phyloP scores from a whole-genome alignment of 2,888 invertebrate species.

The Linhomoeus sp. region DNA sequence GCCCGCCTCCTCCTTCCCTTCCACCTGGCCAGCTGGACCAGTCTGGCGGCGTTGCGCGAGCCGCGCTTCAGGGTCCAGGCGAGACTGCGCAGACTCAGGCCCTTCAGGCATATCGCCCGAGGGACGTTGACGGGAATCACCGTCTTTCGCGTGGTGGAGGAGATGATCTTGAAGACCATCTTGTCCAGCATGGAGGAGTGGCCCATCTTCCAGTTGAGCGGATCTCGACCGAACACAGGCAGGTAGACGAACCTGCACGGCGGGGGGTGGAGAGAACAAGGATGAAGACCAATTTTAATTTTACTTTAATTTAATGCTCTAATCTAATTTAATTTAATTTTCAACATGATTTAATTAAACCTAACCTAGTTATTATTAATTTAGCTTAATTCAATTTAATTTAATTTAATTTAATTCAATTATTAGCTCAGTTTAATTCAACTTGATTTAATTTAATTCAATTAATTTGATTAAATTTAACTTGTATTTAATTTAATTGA shows the following conservation, averaged over 20 bases:
- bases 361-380: too few species aligned
- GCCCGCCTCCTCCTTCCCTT: not conserved
- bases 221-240: constrained; percentile 17
- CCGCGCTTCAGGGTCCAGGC: constrained; percentile 3
- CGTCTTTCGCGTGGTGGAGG: constrained; percentile 7
- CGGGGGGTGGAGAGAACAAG: too few species aligned
- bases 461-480: too few species aligned
- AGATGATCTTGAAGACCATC: constrained; percentile 4
- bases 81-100: constrained; percentile 10
- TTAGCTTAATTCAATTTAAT: too few species aligned
- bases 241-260: constrained; percentile 11
- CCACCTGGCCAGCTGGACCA: constrained; percentile 1
- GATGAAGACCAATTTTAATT: too few species aligned
- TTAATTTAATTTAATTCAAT: too few species aligned
- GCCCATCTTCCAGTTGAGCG: constrained; percentile 14
- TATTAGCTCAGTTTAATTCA: too few species aligned
- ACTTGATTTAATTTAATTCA: too few species aligned
- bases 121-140: constrained; percentile 13
- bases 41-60: not conserved
- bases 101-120: constrained; percentile 12
- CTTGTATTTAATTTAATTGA: too few species aligned
- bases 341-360: too few species aligned
- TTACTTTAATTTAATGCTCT: too few species aligned
- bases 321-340: too few species aligned
- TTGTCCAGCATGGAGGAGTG: constrained; percentile 15